Percentiles rank a stretch among this genome's conserved stretches.
Evolutionary conservation across 2,797 vertebrate species (phyloP).

Genomic region (Peromyscus melanophrys): DNA sequence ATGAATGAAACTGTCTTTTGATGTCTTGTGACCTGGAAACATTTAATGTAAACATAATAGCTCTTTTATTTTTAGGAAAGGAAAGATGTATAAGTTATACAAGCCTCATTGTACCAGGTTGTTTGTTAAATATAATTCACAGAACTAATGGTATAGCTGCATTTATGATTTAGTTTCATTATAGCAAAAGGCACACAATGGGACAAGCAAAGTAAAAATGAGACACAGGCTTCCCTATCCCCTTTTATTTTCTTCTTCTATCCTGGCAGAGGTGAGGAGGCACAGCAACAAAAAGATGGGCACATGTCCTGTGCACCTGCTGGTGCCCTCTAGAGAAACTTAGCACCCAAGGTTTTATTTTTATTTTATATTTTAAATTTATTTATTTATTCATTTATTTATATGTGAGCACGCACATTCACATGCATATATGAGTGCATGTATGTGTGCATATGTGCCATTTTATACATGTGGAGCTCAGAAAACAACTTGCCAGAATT

Average conservation of each 20-base stretch:
- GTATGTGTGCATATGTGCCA: background rate
- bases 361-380: background rate
- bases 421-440: background rate
- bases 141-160: background rate
- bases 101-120: slow-evolving; percentile 40
- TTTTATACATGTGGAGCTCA: background rate
- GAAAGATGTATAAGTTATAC: slow-evolving; percentile 64
- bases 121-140: background rate
- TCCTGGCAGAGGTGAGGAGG: background rate
- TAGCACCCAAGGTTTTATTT: background rate
- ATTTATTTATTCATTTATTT: background rate
- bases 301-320: background rate
- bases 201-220: background rate
- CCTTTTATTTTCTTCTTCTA: background rate
- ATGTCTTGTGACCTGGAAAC: slow-evolving; percentile 78
- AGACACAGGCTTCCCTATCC: background rate
- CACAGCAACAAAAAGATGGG: background rate
- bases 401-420: background rate
- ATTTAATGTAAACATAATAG: slow-evolving; percentile 81
- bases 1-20: slow-evolving; percentile 69
- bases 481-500: background rate
- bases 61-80: slow-evolving; percentile 69
- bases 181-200: background rate
- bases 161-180: slow-evolving; percentile 25
- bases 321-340: background rate